Conservation (phyloP, 2,797 vertebrate genomes). For the Chrysocyon brachyurus region DNA sequence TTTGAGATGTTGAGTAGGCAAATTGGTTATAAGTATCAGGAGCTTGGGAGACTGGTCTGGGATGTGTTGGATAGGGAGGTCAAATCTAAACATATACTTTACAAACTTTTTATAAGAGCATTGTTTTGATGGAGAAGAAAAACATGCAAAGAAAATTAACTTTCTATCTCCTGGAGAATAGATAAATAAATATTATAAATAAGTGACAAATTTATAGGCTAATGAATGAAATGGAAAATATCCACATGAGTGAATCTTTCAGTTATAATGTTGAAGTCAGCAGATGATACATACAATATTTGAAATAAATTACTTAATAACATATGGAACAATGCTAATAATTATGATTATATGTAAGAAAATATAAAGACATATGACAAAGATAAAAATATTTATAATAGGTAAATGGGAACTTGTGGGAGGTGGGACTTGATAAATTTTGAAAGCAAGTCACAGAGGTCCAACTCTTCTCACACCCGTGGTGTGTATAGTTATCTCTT, state of each 20-base stretch:
- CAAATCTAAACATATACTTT: neutral
- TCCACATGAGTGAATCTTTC: neutral
- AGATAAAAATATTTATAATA: conserved; percentile 41
- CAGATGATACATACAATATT: neutral
- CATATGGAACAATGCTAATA: neutral
- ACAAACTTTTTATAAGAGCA: neutral
- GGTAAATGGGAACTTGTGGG: neutral
- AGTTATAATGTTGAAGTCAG: neutral
- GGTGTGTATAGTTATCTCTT: neutral
- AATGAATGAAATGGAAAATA: conserved; percentile 31
- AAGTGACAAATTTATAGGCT: neutral
- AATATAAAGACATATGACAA: conserved; percentile 2
- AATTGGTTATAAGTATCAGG: neutral
- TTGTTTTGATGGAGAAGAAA: conserved; percentile 53
- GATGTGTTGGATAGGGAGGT: neutral
- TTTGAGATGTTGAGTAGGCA: conserved; percentile 25
- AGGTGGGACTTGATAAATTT: neutral
- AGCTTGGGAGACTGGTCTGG: neutral
- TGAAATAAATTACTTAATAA: conserved; percentile 19
- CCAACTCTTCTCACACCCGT: neutral
- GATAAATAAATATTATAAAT: conserved; percentile 45
- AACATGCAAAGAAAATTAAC: conserved; percentile 60
- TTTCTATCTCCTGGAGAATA: neutral
- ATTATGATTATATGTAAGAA: conserved; percentile 18
- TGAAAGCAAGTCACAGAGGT: neutral